Evolutionary conservation across 2,888 invertebrate species (phyloP), one percentile per base, ranked within the genome.

Genomic region (Enchytraeus crypticus): DNA sequence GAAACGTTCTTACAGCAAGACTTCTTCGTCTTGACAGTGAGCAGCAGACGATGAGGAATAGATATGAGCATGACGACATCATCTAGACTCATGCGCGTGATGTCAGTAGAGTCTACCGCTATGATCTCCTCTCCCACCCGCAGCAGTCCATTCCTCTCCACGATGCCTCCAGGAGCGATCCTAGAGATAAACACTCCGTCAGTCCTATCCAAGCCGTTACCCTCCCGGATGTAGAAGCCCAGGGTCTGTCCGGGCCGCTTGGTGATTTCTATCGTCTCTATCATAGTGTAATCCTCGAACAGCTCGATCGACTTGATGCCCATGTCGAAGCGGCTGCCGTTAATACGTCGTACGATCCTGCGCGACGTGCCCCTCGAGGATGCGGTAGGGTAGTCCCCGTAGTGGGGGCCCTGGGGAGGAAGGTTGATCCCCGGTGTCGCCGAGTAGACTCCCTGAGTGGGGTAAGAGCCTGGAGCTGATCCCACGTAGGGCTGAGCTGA

Each of bases 51-150:
- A 74, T 95, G 85, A 5, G 98, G 97, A 82, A 98, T 98, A 75
- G 95, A 95, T 92, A 98, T 96, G 74, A 97, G 92, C 74, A 97
- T 92, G 70, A 98, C 98, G 67, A 98, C 98, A 80, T 98, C 98
- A 80, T 98, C 98, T 73, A 98, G 83, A 70, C 92, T 91, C 93
- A 97, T 97, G 74, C 90, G 87, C 68, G 92, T 89, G 70, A 98
- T 96, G 79, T 96, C 93, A 69, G 98, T 96, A 75, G 95, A 84
- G 81, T 98, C 98, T 62, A 98, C 96, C 38, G 95, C 93, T 71
- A 98, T 83, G 76, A 98, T 96, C 83, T 98, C 97, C 81, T 98
- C 98, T 51, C 96, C 96, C 54, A 97, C 95, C 83, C 92, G 89
- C 67, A 98, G 84, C 78, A 96, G 92, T 58, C 96, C 95, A 77